phyloP scores from a whole-genome alignment of 2,113 vertebrate species.

The Camelus dromedarius region DNA sequence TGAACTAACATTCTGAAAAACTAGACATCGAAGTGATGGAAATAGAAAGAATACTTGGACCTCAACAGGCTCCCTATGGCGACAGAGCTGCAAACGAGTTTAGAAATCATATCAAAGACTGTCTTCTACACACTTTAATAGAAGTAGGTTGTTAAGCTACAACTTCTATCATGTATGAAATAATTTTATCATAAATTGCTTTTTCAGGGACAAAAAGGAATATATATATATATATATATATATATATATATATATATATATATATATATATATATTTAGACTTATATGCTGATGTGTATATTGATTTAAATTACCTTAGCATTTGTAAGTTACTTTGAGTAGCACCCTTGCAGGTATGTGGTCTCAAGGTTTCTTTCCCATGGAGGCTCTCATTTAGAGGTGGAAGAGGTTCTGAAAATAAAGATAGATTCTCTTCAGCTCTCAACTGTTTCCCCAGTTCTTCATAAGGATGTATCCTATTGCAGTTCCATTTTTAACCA shows the following conservation, averaged over 20 bases:
- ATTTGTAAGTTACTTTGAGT: conserved; percentile 1
- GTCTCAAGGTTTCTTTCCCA: neutral
- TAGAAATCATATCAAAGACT: neutral
- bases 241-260: neutral
- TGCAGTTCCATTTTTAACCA: neutral
- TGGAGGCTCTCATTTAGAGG: neutral
- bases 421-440: neutral
- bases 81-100: neutral
- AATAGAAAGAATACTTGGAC: neutral
- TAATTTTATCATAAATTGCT: neutral
- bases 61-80: neutral
- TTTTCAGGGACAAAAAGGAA: neutral
- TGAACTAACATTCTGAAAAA: neutral
- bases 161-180: neutral
- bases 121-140: neutral
- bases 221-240: neutral
- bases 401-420: neutral
- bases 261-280: no score
- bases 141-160: neutral
- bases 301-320: neutral
- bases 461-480: neutral
- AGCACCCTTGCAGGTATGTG: neutral
- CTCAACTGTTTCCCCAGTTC: neutral
- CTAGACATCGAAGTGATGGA: neutral
- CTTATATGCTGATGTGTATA: neutral